Evolutionary conservation across 2,888 invertebrate genomes (phyloP), one percentile per base, ranked within the genome.

Genomic region (Ophion ellenae): DNA sequence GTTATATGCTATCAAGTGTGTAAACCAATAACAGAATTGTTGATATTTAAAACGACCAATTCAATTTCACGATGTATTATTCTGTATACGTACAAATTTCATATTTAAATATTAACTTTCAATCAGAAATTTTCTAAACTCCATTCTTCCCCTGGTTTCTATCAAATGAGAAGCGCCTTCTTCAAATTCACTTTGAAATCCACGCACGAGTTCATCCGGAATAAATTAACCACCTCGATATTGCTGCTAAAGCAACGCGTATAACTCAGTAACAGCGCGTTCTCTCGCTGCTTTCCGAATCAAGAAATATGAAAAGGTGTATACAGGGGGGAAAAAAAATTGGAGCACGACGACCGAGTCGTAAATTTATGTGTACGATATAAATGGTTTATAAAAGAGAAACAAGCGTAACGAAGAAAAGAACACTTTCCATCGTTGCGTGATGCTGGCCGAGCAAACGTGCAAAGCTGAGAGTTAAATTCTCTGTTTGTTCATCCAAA

Each of bases 351-450:
- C 86, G 81, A 53, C 45, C 78, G 81, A 83, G 78, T 78, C 59
- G 80, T 45, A 78, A 81, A 84, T 77, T 77, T 63, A 81, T 78
- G 69, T 74, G 20, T 47, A 64, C 28, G 32, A 81, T 75, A 59
- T 81, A 77, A 70, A 61, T 85, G 61, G 70, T 75, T 78, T 82
- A 70, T 82, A 78, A 20, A 75, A 76, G 69, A 57, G 78, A 76
- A 86, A 74, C 64, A 28, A 86, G 78, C 86, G 86, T 81, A 84
- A 86, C 84, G 84, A 81, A 59, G 69, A 75, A 24, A 53, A 63
- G 57, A 83, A 75, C 73, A 86, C 83, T 86, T 86, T 86, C 85
- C 85, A 81, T 77, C 80, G 80, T 83, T 80, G 83, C 83, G 83
- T 80, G 85, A 86, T 86, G 77, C 71, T 80, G 70, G 11, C 32